Conservation (phyloP, 2,888 invertebrate species). For the Ephialtes manifestator region DNA sequence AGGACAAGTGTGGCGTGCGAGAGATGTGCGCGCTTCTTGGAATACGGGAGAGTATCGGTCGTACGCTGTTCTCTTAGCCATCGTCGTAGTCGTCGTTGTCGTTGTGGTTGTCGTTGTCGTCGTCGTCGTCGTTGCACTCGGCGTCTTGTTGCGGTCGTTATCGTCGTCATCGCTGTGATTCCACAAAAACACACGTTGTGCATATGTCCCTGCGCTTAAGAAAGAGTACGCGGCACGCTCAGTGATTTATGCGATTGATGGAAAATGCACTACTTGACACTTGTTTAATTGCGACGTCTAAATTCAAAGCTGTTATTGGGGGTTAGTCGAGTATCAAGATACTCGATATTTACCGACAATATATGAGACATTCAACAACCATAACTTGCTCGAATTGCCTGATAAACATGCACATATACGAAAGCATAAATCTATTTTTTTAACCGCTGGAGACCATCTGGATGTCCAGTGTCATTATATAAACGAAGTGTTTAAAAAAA, state of each 20-base stretch:
- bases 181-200: conserved; percentile 36
- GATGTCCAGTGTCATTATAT: too few species aligned
- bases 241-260: conserved; percentile 42
- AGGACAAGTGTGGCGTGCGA: conserved; percentile 57
- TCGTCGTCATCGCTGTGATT: conserved; percentile 48
- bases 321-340: conserved; percentile 8
- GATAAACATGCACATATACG: not conserved
- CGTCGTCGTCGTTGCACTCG: conserved; percentile 8
- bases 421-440: not conserved
- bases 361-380: not conserved
- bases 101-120: not conserved
- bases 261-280: conserved; percentile 34
- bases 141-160: conserved; percentile 24
- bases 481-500: too few species aligned
- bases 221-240: conserved; percentile 44
- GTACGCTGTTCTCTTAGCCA: conserved; percentile 38
- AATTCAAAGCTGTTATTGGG: conserved; percentile 16
- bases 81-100: conserved; percentile 45
- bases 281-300: conserved; percentile 25
- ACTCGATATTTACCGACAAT: not conserved
- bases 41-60: conserved; percentile 58
- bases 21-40: conserved; percentile 65
- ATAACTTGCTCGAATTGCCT: not conserved
- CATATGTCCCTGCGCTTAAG: conserved; percentile 35
- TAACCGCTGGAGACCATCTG: too few species aligned